A percentile compares a stretch with the other conserved stretches of the same genome.
phyloP scores from a whole-genome alignment of 2,888 invertebrate genomes.

The Theristus sp. region DNA sequence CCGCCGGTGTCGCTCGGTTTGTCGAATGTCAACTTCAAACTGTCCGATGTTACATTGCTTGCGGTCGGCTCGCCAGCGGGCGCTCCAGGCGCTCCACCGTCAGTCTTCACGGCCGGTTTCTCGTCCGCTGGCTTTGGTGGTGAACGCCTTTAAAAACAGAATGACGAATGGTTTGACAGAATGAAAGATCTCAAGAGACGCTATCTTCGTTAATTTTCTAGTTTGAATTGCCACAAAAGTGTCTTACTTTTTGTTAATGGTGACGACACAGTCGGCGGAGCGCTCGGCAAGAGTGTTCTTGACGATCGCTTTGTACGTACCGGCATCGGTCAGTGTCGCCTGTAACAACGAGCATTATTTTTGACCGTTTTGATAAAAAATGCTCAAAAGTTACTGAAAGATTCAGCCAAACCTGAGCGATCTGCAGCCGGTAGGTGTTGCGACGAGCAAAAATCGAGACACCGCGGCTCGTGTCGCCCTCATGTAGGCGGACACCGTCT shows the following conservation, averaged over 20 bases:
- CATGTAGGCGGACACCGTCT: background rate
- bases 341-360: background rate
- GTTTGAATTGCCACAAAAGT: too few species aligned
- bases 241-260: background rate
- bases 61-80: slow-evolving; percentile 5
- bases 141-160: too few species aligned
- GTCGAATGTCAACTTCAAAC: background rate
- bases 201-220: too few species aligned
- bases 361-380: too few species aligned
- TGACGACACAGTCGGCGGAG: background rate
- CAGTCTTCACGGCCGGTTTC: too few species aligned
- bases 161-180: too few species aligned
- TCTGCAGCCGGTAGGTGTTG: background rate
- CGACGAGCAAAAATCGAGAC: background rate
- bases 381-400: too few species aligned
- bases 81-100: background rate
- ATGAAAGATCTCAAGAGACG: too few species aligned
- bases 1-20: slow-evolving; percentile 1
- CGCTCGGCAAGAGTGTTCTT: background rate
- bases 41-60: background rate
- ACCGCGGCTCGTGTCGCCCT: background rate
- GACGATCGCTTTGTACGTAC: background rate
- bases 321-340: background rate
- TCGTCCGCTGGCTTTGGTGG: too few species aligned
- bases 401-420: too few species aligned